Evolutionary conservation across 2,113 vertebrate genomes (phyloP), one percentile per base, ranked within the genome.

Genomic region (Anarrhichthys ocellatus): DNA sequence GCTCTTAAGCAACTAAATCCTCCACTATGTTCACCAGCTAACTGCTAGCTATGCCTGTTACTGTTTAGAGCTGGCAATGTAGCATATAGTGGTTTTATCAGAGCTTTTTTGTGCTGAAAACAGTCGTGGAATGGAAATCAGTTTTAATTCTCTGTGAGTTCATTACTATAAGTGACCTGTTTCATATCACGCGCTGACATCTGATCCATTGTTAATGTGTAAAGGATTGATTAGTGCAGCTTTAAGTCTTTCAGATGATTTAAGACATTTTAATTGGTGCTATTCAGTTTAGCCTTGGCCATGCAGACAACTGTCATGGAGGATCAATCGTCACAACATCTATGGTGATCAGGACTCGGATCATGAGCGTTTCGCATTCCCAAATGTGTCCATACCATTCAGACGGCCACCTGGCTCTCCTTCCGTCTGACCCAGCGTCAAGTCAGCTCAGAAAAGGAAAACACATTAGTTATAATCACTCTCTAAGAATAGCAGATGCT

Each of bases 401-500:
- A 72, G 65, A 20, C 14, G 0, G 61, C 83, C 81, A 84, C 80
- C 84, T 92, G 87, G 76, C 73, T 88, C 76, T 75, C 71, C 63
- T 81, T 77, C 76, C 14, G 10, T 63, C 68, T 83, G 71, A 77
- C 77, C 66, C 58, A 24, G 40, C 75, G 81, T 74, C 81, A 76
- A 79, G 81, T 80, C 76, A 71, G 46, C 67, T 14, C 69, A 13
- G 29, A 65, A 80, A 48, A 63, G 44, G 15, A 66, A 81, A 88
- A 77, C n/a, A 27, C 34, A 75, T 81, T 34, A 50, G 73, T 66
- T 80, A 54, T 68, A 75, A 84, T 62, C 70, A 77, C 69, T 77
- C 62, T 81, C 9, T 22, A 44, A 81, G 85, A 74, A 44, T 78
- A 90, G 87, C 86, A 92, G 89, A 93, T 92, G 92, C 87, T 92